phyloP scores from a whole-genome alignment of 2,888 invertebrate genomes.

The Sipha maydis region DNA sequence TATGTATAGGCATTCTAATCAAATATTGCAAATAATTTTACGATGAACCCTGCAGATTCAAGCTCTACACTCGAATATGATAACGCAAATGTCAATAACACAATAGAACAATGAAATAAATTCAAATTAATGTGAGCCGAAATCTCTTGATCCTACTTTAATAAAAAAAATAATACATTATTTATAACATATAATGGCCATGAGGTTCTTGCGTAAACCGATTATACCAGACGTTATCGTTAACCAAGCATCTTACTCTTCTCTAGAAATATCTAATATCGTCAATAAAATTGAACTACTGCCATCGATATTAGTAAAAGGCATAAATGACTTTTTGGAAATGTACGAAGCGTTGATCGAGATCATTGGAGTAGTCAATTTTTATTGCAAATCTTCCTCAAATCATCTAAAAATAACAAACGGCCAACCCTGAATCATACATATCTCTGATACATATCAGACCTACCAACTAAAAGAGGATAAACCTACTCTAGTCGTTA shows the following conservation, averaged over 20 bases:
- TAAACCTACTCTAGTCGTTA: neutral
- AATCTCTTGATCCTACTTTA: neutral
- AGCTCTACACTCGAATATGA: no score
- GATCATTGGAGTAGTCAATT: neutral
- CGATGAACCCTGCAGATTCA: neutral
- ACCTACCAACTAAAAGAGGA: no score
- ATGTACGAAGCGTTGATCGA: neutral
- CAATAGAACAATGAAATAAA: neutral
- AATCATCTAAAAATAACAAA: neutral
- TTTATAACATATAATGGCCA: neutral
- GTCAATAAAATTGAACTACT: neutral
- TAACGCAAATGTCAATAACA: neutral
- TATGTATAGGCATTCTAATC: neutral
- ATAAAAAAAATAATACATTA: neutral
- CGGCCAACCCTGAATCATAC: no score
- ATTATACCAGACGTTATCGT: neutral
- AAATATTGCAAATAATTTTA: slow-evolving; percentile 1
- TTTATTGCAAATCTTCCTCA: no score
- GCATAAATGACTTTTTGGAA: neutral
- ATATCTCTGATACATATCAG: neutral
- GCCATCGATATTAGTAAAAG: neutral
- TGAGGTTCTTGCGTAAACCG: neutral
- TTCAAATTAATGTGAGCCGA: neutral
- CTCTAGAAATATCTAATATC: neutral
- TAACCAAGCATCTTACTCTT: neutral